phyloP scores from a whole-genome alignment of 2,113 vertebrate genomes.

The Ictidomys tridecemlineatus region DNA sequence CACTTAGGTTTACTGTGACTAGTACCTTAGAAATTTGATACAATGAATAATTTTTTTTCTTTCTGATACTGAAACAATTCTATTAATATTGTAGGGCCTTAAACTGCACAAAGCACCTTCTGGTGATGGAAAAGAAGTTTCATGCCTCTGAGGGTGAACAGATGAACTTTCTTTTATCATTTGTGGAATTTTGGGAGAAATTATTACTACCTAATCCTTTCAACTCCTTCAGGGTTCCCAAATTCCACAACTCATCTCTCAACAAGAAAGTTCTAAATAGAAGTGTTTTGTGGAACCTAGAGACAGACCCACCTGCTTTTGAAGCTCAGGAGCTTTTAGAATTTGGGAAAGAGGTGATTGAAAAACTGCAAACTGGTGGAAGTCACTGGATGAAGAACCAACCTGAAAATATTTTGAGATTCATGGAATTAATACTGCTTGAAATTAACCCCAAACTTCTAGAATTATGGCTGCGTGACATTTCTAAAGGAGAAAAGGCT shows the following conservation, averaged over 20 bases:
- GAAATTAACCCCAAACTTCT: conserved; percentile 58
- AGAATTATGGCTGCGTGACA: conserved; percentile 30
- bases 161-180: conserved; percentile 22
- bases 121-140: conserved; percentile 59
- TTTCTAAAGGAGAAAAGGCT: conserved; percentile 52
- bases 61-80: not conserved
- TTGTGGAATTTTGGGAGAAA: conserved; percentile 71
- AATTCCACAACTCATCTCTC: conserved; percentile 31
- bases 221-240: not conserved
- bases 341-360: conserved; percentile 41
- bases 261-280: conserved; percentile 46
- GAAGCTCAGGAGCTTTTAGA: conserved; percentile 65
- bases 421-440: conserved; percentile 56
- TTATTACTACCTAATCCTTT: conserved; percentile 37
- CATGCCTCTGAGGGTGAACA: conserved; percentile 26
- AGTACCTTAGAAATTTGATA: not conserved
- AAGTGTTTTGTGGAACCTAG: conserved; percentile 45
- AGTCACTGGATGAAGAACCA: conserved; percentile 32
- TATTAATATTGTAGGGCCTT: conserved; percentile 81
- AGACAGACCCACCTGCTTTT: not conserved
- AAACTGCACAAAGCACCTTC: conserved; percentile 65
- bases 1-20: not conserved
- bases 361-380: conserved; percentile 40
- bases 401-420: conserved; percentile 64
- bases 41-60: not conserved